phyloP scores from a whole-genome alignment of 1,140 invertebrate genomes.

The Ceratina japonica region DNA sequence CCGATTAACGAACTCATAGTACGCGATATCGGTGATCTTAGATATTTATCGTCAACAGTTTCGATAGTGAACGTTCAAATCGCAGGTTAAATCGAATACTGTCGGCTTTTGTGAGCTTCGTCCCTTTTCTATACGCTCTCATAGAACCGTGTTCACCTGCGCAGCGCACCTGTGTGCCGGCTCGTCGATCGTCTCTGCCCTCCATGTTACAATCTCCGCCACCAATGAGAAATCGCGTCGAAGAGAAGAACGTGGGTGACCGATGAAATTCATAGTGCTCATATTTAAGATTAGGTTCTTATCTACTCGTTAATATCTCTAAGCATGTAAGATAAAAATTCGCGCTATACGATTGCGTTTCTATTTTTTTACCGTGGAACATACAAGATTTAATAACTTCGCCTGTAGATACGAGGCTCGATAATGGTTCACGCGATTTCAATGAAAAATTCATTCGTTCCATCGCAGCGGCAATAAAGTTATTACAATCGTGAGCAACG shows the following conservation, averaged over 20 bases:
- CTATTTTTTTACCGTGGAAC: too few species aligned
- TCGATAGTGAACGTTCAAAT: neutral
- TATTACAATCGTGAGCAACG: neutral
- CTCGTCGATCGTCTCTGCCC: constrained; percentile 52
- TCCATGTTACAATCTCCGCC: neutral
- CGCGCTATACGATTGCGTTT: too few species aligned
- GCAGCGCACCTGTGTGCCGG: constrained; percentile 32
- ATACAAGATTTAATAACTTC: too few species aligned
- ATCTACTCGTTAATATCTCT: too few species aligned
- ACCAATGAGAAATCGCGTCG: neutral
- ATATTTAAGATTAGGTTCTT: too few species aligned
- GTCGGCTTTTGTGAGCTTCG: too few species aligned
- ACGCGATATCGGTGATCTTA: neutral
- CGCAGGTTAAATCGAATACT: neutral
- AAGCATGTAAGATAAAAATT: too few species aligned
- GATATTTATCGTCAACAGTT: too few species aligned
- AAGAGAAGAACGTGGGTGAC: too few species aligned
- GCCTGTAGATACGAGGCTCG: too few species aligned
- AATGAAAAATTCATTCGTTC: too few species aligned
- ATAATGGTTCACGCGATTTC: too few species aligned
- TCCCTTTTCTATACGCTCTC: constrained; percentile 7
- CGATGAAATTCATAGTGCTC: neutral
- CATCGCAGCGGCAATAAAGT: neutral
- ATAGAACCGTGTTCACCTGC: constrained; percentile 36
- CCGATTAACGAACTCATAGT: constrained; percentile 27